phyloP scores from a whole-genome alignment of 2,113 vertebrate species.

The Melanostigma gelatinosum region DNA sequence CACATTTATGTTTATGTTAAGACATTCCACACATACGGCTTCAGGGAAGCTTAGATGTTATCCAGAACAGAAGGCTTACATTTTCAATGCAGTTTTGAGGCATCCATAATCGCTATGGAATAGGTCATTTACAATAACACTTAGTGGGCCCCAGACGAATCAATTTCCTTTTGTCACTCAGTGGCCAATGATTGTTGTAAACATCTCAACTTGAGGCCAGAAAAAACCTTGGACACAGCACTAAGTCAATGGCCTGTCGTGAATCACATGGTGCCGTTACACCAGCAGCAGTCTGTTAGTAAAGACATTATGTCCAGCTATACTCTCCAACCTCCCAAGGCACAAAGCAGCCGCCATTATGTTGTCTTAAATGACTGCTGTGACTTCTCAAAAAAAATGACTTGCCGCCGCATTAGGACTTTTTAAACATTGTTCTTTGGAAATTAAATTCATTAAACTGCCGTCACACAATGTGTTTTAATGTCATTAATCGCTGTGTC shows the following conservation, averaged over 20 bases:
- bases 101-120: slow-evolving; percentile 74
- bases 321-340: slow-evolving; percentile 38
- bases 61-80: slow-evolving; percentile 52
- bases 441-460: not conserved
- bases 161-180: slow-evolving; percentile 80
- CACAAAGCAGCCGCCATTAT: slow-evolving; percentile 36
- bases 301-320: slow-evolving; percentile 62
- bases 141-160: slow-evolving; percentile 74
- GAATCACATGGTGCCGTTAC: slow-evolving; percentile 72
- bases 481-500: slow-evolving; percentile 33
- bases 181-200: slow-evolving; percentile 77
- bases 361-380: slow-evolving; percentile 24
- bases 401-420: not conserved
- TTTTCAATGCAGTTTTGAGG: slow-evolving; percentile 68
- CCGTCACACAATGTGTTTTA: not conserved
- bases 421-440: not conserved
- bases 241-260: slow-evolving; percentile 75
- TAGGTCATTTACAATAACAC: slow-evolving; percentile 77
- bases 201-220: slow-evolving; percentile 73
- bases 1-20: slow-evolving; percentile 41
- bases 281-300: slow-evolving; percentile 68
- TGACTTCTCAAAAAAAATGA: slow-evolving; percentile 9
- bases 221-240: slow-evolving; percentile 73
- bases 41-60: slow-evolving; percentile 37
- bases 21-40: slow-evolving; percentile 49